These are phyloP conservation scores for Anabacerthia variegaticeps DNA, from an alignment of 2,797 vertebrate genomes.

Conservation along the genomic window DNA sequence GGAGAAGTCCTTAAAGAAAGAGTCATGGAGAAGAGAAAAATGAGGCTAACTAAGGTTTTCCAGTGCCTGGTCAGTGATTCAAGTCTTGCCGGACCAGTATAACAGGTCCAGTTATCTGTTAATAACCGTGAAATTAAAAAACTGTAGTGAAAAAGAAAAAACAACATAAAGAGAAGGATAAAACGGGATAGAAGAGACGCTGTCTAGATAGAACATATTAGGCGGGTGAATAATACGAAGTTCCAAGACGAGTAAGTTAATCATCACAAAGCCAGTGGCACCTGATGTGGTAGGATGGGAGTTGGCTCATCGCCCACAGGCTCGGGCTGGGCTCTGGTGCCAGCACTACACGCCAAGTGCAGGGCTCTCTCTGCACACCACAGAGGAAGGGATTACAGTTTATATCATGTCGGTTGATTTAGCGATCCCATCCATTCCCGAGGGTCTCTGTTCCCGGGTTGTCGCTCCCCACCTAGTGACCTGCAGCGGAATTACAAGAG, in stretches of 20 bases:
- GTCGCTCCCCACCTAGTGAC: not conserved
- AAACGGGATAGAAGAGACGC: not conserved
- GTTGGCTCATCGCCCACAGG: rapidly evolving
- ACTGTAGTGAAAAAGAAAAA: not conserved
- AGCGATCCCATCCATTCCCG: rapidly evolving
- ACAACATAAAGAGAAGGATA: not conserved
- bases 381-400: not conserved
- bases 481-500: not conserved
- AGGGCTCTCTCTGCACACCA: not conserved
- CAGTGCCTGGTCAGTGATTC: not conserved
- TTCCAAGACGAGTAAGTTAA: not conserved
- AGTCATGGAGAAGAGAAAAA: not conserved
- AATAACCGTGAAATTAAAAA: not conserved
- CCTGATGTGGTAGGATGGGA: not conserved
- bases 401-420: rapidly evolving
- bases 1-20: not conserved
- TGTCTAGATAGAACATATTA: not conserved
- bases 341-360: rapidly evolving
- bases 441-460: not conserved
- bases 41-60: not conserved
- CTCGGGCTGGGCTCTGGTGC: not conserved
- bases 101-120: not conserved
- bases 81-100: not conserved
- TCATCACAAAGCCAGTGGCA: not conserved
- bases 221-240: not conserved